Base-by-base conservation (phyloP, 2,888 invertebrate species). In the Scrobipalpa atriplicella region DNA sequence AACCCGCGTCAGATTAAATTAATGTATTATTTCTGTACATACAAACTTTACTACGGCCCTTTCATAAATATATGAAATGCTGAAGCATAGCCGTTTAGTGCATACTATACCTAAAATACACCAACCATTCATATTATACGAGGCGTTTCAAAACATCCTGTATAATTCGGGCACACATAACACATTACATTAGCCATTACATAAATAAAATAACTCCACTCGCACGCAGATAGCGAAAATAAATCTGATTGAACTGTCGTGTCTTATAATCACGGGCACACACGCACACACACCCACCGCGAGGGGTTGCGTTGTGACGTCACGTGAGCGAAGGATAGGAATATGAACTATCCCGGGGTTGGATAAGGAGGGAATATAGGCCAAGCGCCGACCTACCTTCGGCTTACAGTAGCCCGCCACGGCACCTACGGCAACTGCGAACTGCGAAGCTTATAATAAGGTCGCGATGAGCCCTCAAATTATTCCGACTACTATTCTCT, bases 381-480 rank as follows among this genome's bases (percentile, higher is more conserved):
- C 81, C 92, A 92, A 89, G 88, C 86, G 83, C 88, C 90, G 90
- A 90, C 91, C 91, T 87, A 90, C 89, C 90, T 89, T 83, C 78
- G 78, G 54, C 80, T 82, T 83, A 84, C 87, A 83, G 82, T 82
- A 79, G 81, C 84, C 76, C 78, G 79, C 78, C 85, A 84, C 82
- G 79, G 78, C 85, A 85, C 81, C 85, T 82, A 87, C 80, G 81
- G 75, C 78, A 75, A 77, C 63, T 77, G 74, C 75, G 78, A 71
- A 79, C 63, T 77, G 74, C 75, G 78, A 71, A 79, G 79, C 80
- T 83, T 80, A 86, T 83, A 84, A 86, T 83, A 84, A 81, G 84
- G 84, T 80, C 83, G 79, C 69, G 73, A 70, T 72, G 77, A 73
- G 77, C 76, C 71, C 72, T 79, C 78, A 77, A 77, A 78, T 74